Base-by-base conservation (phyloP, 1,140 invertebrate genomes). In the Antheraea mylitta region DNA sequence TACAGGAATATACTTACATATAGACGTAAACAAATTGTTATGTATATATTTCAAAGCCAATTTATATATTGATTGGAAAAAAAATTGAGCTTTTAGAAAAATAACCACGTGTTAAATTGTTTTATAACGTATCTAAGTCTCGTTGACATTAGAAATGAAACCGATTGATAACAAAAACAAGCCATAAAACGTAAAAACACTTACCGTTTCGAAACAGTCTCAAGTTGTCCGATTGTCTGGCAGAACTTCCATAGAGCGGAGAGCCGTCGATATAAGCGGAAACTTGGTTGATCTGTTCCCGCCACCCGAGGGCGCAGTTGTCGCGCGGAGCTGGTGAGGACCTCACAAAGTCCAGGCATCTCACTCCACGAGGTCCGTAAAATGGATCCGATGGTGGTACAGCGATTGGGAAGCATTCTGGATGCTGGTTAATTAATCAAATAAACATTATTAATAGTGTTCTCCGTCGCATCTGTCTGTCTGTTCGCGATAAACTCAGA, bases 191-290 rank as follows among this genome's bases (percentile, higher is more conserved):
- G 11, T 3, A 42, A 42, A 42, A 42, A 42, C 19, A 73, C 77
- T 88, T 75, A 92, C 96, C 96, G 80, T 95, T 95, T 58, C 95
- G 94, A 77, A 96, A 96, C 3, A 96, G 84, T 59, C 97, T 86
- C 0, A 97, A 92, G 70, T 94, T 94, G 70, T 97, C 95, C 0
- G 96, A 95, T 64, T 96, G 95, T 59, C 95, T 94, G 16, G 95
- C 94, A 59, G 95, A 96, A 84, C 96, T 98, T 59, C 97, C 98
- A 85, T 99, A 99, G 9, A 99, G 94, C 36, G 96, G 96, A 0
- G 98, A 99, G 2, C 94, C 98, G 83, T 99, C 98, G 18, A 99
- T 94, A 80, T 94, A 99, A 5, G 97, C 95, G 0, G 98, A 99
- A 13, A 98, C 94, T 85, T 97, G 96, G 74, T 96, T 95, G 48